Percentiles rank a stretch among this genome's conserved stretches.
phyloP scores from a whole-genome alignment of 2,113 vertebrate species.

The Zosterops lateralis region DNA sequence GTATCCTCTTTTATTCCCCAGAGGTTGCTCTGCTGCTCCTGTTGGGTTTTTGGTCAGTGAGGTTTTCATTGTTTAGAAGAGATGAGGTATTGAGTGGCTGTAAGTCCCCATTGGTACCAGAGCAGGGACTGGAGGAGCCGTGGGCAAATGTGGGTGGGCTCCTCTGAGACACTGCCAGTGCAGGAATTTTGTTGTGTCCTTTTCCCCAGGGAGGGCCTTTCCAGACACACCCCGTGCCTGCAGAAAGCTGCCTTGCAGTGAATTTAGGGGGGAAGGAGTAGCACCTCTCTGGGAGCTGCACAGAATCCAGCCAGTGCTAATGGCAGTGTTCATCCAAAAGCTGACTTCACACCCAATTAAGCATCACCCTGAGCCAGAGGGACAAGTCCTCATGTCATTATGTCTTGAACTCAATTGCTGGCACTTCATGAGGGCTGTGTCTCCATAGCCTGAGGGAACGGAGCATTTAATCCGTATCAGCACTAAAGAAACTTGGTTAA shows the following conservation, averaged over 20 bases:
- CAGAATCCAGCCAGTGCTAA: neutral
- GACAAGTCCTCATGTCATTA: slow-evolving; percentile 38
- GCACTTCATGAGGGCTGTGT: neutral
- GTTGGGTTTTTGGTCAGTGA: neutral
- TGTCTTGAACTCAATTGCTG: slow-evolving; percentile 42
- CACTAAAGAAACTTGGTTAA: neutral
- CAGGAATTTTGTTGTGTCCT: neutral
- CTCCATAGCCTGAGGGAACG: neutral
- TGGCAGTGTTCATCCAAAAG: neutral
- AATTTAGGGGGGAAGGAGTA: neutral
- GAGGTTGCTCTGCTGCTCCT: neutral
- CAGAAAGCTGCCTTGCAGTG: neutral
- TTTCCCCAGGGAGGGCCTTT: neutral
- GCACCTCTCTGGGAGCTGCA: neutral
- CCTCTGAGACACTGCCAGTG: neutral
- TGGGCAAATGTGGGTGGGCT: accelerated
- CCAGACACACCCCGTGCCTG: neutral
- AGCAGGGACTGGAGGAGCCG: neutral
- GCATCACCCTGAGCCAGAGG: slow-evolving; percentile 35
- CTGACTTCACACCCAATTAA: slow-evolving; percentile 48
- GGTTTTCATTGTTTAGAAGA: neutral
- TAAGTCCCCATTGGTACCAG: accelerated
- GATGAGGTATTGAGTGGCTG: neutral
- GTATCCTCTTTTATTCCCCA: neutral
- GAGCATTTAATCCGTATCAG: neutral